Conservation (phyloP, 2,113 vertebrate genomes). For the Peucedramus taeniatus region DNA sequence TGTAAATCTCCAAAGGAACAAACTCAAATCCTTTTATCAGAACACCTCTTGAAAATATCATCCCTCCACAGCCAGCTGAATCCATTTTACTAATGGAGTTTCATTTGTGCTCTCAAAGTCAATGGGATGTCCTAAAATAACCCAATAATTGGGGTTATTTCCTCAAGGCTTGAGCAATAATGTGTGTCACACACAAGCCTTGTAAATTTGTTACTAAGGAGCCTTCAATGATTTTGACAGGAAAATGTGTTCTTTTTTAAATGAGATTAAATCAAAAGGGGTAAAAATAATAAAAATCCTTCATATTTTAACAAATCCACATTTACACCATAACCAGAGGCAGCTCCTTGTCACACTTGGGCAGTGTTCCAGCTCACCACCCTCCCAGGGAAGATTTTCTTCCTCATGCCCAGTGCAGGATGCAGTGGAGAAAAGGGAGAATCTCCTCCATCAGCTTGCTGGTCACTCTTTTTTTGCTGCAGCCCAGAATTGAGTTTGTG, state of each 20-base stretch:
- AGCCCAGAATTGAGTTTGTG: background rate
- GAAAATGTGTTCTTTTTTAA: background rate
- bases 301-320: background rate
- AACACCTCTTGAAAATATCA: background rate
- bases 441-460: background rate
- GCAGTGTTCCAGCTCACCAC: background rate
- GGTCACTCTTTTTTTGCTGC: background rate
- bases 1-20: background rate
- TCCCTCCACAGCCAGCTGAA: background rate
- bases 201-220: background rate
- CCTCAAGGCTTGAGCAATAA: background rate
- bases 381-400: background rate
- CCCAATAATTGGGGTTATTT: background rate
- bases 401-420: background rate
- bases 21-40: background rate
- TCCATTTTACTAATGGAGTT: background rate
- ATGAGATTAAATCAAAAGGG: background rate
- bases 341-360: background rate
- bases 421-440: background rate
- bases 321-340: background rate
- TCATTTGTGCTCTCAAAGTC: background rate
- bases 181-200: background rate
- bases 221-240: background rate
- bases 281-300: background rate
- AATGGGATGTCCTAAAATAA: background rate